Conservation (phyloP, 2,797 vertebrate genomes). For the Anabas testudineus region DNA sequence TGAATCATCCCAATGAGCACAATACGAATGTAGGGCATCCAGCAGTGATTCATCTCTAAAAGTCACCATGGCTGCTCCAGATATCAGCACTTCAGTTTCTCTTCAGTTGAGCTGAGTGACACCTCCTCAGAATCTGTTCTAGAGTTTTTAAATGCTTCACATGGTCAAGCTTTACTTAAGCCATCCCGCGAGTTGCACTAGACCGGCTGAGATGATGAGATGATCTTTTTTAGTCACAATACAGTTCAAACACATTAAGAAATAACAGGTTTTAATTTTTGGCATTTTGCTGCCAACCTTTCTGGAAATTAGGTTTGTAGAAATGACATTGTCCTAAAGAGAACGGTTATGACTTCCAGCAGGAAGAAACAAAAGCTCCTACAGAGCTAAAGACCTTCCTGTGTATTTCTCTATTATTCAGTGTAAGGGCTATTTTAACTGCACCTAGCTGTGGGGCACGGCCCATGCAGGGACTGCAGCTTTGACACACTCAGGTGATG, state of each 20-base stretch:
- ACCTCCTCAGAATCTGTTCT: too few relatives aligned
- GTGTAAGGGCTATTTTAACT: slow-evolving; percentile 21
- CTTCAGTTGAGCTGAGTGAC: slow-evolving; percentile 16
- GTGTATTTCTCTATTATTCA: slow-evolving; percentile 44
- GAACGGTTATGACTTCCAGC: slow-evolving; percentile 1
- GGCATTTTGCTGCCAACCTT: too few relatives aligned
- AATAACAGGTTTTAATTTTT: too few relatives aligned
- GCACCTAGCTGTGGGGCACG: neutral
- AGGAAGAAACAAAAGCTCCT: slow-evolving; percentile 17
- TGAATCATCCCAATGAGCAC: slow-evolving; percentile 1
- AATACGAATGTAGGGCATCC: slow-evolving; percentile 1
- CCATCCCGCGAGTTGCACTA: too few relatives aligned
- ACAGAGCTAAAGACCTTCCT: slow-evolving; percentile 26
- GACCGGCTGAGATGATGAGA: too few relatives aligned
- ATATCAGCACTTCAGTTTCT: too few relatives aligned
- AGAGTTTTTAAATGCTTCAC: too few relatives aligned
- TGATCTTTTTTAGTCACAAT: too few relatives aligned
- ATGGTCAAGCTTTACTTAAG: too few relatives aligned
- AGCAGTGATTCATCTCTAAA: slow-evolving; percentile 28
- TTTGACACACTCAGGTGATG: slow-evolving; percentile 14
- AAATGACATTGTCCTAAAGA: accelerated
- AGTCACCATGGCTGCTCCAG: slow-evolving; percentile 12
- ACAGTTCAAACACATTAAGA: neutral
- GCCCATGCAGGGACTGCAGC: neutral
- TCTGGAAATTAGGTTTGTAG: too few relatives aligned